Base-by-base conservation (phyloP, 2,888 invertebrate genomes). In the Cerastoderma edule region DNA sequence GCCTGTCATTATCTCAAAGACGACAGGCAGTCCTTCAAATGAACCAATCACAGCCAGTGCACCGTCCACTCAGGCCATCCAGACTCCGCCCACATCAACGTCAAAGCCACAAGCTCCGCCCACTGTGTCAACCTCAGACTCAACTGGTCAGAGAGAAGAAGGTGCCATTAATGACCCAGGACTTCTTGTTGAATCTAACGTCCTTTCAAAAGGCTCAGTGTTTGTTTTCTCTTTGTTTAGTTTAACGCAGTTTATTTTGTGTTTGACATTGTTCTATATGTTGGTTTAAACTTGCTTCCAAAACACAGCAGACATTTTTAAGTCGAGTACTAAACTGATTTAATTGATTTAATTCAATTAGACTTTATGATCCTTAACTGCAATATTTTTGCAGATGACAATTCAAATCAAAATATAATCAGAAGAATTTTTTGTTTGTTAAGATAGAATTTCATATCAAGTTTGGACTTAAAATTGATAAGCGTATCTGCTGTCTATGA, bases 371-470 rank as follows among this genome's bases (percentile, higher is more conserved):
- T n/a, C n/a, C n/a, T n/a, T n/a, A n/a, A n/a, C n/a, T n/a, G n/a
- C n/a, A n/a, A n/a, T n/a, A n/a, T n/a, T n/a, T n/a, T n/a, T n/a
- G n/a, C n/a, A n/a, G n/a, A n/a, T n/a, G n/a, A n/a, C n/a, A n/a
- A n/a, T n/a, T n/a, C n/a, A n/a, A n/a, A n/a, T n/a, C n/a, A n/a
- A n/a, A n/a, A n/a, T n/a, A n/a, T n/a, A n/a, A n/a, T n/a, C n/a
- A n/a, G n/a, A n/a, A n/a, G n/a, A n/a, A n/a, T n/a, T n/a, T n/a
- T n/a, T n/a, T n/a, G n/a, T n/a, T n/a, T n/a, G n/a, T n/a, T n/a
- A n/a, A n/a, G n/a, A 46, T 46, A n/a, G 46, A 46, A n/a, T 46
- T 46, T 46, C 46, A 46, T 10, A 39, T 39, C 39, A 74, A 44
- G 22, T 74, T 68, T 8, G 63, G 8, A 57, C n/a, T n/a, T n/a